Conservation (phyloP, 2,797 vertebrate genomes). For the Phalanger gymnotis region DNA sequence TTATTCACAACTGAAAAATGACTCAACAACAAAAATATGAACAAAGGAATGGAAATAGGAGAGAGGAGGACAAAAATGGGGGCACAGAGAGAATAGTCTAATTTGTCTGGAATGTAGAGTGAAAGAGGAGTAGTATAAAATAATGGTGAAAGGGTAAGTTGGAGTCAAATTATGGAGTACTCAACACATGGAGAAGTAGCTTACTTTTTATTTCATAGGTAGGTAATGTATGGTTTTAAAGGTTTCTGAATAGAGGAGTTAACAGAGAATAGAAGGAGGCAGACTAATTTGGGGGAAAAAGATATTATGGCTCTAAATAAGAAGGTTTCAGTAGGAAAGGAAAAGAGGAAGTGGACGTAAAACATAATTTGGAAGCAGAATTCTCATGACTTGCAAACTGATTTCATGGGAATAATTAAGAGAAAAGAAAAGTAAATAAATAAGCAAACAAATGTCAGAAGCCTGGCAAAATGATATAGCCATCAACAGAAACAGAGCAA, state of each 20-base stretch:
- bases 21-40: neutral
- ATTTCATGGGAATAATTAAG: neutral
- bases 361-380: neutral
- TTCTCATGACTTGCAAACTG: neutral
- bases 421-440: neutral
- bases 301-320: neutral
- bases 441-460: neutral
- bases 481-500: neutral
- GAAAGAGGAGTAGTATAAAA: neutral
- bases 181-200: neutral
- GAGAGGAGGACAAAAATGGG: neutral
- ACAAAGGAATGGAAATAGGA: neutral
- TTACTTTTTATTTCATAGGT: neutral
- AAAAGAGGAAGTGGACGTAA: neutral
- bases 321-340: neutral
- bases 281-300: neutral
- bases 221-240: neutral
- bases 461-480: neutral
- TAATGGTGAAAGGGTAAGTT: neutral
- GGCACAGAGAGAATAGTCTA: neutral
- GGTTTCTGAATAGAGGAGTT: neutral
- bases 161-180: neutral
- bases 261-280: neutral
- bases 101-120: neutral
- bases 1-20: too few relatives aligned